Percentiles rank a stretch among this genome's conserved stretches.
phyloP scores from a whole-genome alignment of 2,113 vertebrate genomes.

The Zingel zingel region DNA sequence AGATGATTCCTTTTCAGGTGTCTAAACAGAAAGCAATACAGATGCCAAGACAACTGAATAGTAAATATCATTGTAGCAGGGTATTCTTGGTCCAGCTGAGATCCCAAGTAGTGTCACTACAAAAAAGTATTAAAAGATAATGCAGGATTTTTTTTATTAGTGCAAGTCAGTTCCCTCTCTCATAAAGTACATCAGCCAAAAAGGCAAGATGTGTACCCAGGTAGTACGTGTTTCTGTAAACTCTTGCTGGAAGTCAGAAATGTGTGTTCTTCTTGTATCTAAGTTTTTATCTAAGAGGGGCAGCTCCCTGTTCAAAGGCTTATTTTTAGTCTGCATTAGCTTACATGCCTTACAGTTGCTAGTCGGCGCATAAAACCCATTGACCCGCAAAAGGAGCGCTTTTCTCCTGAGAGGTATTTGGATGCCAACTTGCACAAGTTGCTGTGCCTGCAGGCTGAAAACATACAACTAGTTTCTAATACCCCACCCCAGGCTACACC shows the following conservation, averaged over 20 bases:
- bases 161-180: background rate
- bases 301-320: slow-evolving; percentile 33
- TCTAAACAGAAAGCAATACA: background rate
- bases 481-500: slow-evolving; percentile 42
- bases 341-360: slow-evolving; percentile 60
- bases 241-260: slow-evolving; percentile 25
- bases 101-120: background rate
- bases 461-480: slow-evolving; percentile 55
- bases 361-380: slow-evolving; percentile 48
- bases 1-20: background rate
- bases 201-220: slow-evolving; percentile 4
- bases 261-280: slow-evolving; percentile 8
- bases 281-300: slow-evolving; percentile 41
- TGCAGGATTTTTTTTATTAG: background rate
- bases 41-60: background rate
- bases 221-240: slow-evolving; percentile 20
- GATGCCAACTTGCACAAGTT: slow-evolving; percentile 65
- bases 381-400: slow-evolving; percentile 67
- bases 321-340: slow-evolving; percentile 68
- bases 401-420: slow-evolving; percentile 69
- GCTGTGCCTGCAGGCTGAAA: slow-evolving; percentile 57
- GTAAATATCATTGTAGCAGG: background rate
- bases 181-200: slow-evolving; percentile 7
- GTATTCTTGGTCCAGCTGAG: background rate
- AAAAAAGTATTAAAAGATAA: background rate